These are phyloP conservation scores for Eriocheir sinensis DNA, from an alignment of 1,140 invertebrate species.

Conservation along the genomic window DNA sequence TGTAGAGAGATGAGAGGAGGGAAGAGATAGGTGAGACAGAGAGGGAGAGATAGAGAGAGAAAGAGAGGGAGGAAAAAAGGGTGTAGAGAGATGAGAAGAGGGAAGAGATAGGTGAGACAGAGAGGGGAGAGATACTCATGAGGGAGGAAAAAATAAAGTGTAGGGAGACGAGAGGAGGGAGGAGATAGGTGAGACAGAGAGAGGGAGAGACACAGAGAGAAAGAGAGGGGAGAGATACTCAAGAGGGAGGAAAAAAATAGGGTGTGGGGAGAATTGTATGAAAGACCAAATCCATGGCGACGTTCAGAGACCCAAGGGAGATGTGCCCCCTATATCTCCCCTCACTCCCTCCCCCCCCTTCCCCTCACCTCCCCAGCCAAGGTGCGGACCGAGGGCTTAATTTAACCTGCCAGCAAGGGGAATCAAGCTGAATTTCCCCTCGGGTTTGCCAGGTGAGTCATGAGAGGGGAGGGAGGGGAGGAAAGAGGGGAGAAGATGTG, in stretches of 20 bases:
- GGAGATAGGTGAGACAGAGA: neutral
- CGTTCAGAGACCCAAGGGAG: slow-evolving; percentile 40
- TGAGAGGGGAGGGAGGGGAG: slow-evolving; percentile 46
- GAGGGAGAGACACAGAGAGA: neutral
- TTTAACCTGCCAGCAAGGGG: slow-evolving; percentile 74
- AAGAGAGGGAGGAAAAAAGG: neutral
- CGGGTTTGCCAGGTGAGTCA: slow-evolving; percentile 74
- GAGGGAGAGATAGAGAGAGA: neutral
- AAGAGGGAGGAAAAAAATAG: neutral
- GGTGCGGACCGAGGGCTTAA: slow-evolving; percentile 70
- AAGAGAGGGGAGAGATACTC: neutral
- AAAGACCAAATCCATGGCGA: slow-evolving; percentile 59
- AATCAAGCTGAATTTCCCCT: slow-evolving; percentile 72
- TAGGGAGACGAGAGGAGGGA: neutral
- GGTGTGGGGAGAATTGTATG: slow-evolving; percentile 59
- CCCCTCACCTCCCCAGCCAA: slow-evolving; percentile 30
- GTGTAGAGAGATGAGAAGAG: too few species aligned
- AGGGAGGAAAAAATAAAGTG: neutral
- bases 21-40: too few species aligned
- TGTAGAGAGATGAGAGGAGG: neutral
- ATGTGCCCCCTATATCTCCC: neutral
- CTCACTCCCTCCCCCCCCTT: neutral
- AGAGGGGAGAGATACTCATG: neutral
- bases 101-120: neutral
- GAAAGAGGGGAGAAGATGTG: neutral